Conservation (phyloP, 2,797 vertebrate genomes). For the Onychomys torridus region DNA sequence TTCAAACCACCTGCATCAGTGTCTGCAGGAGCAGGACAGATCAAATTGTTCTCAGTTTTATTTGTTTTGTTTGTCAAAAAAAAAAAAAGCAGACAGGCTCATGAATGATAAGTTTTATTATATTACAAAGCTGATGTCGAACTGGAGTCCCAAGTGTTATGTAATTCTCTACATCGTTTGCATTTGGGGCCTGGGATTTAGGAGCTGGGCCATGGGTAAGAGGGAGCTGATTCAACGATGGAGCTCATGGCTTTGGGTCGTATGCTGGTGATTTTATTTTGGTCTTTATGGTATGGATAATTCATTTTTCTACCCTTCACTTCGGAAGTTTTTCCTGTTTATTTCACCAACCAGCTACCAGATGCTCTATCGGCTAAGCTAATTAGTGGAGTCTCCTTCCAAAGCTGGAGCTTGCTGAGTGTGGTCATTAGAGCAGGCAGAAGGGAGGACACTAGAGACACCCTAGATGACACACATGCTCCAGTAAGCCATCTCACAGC, state of each 20-base stretch:
- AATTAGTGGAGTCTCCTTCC: slow-evolving; percentile 72
- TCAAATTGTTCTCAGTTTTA: slow-evolving; percentile 84
- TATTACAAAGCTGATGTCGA: slow-evolving; percentile 85
- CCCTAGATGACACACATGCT: slow-evolving; percentile 19
- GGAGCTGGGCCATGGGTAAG: slow-evolving; percentile 75
- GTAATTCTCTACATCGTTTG: slow-evolving; percentile 77
- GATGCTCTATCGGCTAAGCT: slow-evolving; percentile 64
- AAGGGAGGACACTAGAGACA: slow-evolving; percentile 13
- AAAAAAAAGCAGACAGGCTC: slow-evolving; percentile 82
- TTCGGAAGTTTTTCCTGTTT: slow-evolving; percentile 76
- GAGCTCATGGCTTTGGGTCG: slow-evolving; percentile 64
- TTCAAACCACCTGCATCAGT: slow-evolving; percentile 87
- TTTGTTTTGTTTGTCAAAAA: slow-evolving; percentile 63
- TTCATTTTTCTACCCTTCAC: slow-evolving; percentile 73
- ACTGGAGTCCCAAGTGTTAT: slow-evolving; percentile 78
- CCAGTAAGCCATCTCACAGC: neutral
- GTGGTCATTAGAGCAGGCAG: slow-evolving; percentile 75
- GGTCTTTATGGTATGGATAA: slow-evolving; percentile 76
- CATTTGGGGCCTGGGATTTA: slow-evolving; percentile 68
- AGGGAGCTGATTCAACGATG: slow-evolving; percentile 70
- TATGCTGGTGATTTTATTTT: slow-evolving; percentile 75
- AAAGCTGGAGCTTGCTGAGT: slow-evolving; percentile 68
- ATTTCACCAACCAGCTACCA: slow-evolving; percentile 81
- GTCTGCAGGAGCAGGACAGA: slow-evolving; percentile 85
- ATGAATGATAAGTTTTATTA: slow-evolving; percentile 87